A percentile compares a stretch with the other conserved stretches of the same genome.
These are phyloP conservation scores for Calliopsis andreniformis DNA, from an alignment of 1,140 invertebrate genomes.

Conservation along the genomic window DNA sequence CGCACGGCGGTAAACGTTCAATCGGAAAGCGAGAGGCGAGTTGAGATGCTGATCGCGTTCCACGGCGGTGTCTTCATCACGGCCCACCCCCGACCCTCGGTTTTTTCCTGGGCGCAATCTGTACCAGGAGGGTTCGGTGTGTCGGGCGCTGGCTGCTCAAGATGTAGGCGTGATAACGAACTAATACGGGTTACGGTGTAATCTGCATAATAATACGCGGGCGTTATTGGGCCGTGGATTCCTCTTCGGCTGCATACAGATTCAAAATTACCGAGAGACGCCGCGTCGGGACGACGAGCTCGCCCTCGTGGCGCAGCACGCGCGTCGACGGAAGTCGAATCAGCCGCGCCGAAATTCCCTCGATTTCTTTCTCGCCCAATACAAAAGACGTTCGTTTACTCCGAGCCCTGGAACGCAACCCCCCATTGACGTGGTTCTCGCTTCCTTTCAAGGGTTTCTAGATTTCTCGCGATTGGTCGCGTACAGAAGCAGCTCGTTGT, in stretches of 20 bases:
- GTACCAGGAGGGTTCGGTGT: constrained; percentile 3
- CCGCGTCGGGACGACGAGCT: constrained; percentile 6
- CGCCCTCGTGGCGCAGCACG: constrained; percentile 36
- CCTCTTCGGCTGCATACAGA: constrained; percentile 80
- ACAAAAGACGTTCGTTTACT: neutral
- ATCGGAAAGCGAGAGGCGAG: neutral
- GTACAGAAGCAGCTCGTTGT: too few relatives aligned
- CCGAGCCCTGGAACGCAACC: neutral
- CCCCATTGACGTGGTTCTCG: neutral
- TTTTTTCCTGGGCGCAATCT: constrained; percentile 49
- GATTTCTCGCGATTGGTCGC: neutral
- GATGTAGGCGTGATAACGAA: constrained; percentile 80
- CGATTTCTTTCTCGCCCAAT: constrained; percentile 22
- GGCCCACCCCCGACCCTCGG: neutral
- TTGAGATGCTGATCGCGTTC: constrained; percentile 44
- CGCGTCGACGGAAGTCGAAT: constrained; percentile 53
- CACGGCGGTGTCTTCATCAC: constrained; percentile 38
- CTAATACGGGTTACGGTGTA: constrained; percentile 80
- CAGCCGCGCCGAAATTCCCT: constrained; percentile 34
- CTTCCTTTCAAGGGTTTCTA: neutral
- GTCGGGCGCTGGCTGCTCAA: constrained; percentile 68
- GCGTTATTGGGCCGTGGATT: constrained; percentile 78
- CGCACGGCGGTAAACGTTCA: constrained; percentile 24
- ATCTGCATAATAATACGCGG: constrained; percentile 80
- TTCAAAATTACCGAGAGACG: constrained; percentile 79